Base-by-base conservation (phyloP, 2,888 invertebrate species). In the Drosophila ustulata region DNA sequence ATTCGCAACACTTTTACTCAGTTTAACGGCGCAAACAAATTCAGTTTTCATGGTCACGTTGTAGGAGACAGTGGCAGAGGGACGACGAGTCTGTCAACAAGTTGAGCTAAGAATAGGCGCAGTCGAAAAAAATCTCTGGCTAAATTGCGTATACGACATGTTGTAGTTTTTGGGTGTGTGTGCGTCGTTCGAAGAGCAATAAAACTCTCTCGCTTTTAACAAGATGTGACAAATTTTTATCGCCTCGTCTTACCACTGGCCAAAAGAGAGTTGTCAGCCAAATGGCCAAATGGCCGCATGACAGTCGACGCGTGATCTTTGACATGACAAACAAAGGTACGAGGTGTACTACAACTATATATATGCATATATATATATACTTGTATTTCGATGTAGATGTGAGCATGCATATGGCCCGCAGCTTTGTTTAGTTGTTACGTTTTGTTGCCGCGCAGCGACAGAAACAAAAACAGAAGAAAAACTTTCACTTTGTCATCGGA, bases 191-290 rank as follows among this genome's bases (percentile, higher is more conserved):
- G 39, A 55, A 39, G 23, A 47, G 30, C 63, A 52, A 66, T 63
- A 66, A 65, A 63, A 39, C 45, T 55, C 55, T 55, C 64, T 62
- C 68, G 59, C 52, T 52, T 66, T 71, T 70, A 74, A 82, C 75
- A 71, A 84, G 73, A 82, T 88, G 88, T 88, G 88, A 85, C 88
- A 88, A 82, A 83, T 83, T 85, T 87, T 84, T 75, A 82, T 83
- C 72, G 57, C 73, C 75, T 51, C 45, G 66, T 65, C 68, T 74
- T 66, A 49, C 66, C 63, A 49, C 61, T 62, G 66, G 39, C 59
- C 66, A 67, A 55, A 66, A 78, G 64, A 71, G 82, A 74, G 82
- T 59, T 68, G 52, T 61, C 64, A 64, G 45, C 51, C 61, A 63
- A 67, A 56, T 63, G 71, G 34, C 55, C 66, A 64, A 28, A 37